Percentiles rank a stretch among this genome's conserved stretches.
Evolutionary conservation across 2,888 invertebrate genomes (phyloP).

Genomic region (Podabrus alpinus): DNA sequence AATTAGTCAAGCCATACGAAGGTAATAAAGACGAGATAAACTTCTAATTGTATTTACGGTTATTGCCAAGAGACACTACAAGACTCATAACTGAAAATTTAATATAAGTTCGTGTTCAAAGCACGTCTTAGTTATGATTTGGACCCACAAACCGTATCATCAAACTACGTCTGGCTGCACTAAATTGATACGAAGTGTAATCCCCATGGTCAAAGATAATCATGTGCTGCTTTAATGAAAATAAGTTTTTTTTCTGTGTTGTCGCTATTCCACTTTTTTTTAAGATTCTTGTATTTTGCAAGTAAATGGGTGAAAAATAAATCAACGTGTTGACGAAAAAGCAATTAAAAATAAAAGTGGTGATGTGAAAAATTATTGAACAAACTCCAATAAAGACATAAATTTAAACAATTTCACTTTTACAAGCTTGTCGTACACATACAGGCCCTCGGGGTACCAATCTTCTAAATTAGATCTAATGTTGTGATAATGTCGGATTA

Average conservation of each 20-base stretch:
- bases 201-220: slow-evolving; percentile 6
- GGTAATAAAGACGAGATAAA: slow-evolving; percentile 4
- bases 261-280: neutral
- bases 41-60: slow-evolving; percentile 17
- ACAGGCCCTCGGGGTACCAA: neutral
- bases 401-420: slow-evolving; percentile 1
- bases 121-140: slow-evolving; percentile 26
- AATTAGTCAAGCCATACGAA: neutral
- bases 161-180: slow-evolving; percentile 17
- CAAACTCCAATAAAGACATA: neutral
- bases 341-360: neutral
- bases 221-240: slow-evolving; percentile 17
- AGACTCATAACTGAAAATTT: slow-evolving; percentile 23
- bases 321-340: neutral
- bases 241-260: neutral
- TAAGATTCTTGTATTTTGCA: neutral
- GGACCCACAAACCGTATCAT: slow-evolving; percentile 15
- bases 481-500: neutral
- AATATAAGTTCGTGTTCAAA: slow-evolving; percentile 21
- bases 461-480: neutral
- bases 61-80: slow-evolving; percentile 16
- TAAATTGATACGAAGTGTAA: slow-evolving; percentile 24
- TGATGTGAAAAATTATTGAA: neutral
- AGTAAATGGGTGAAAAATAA: neutral
- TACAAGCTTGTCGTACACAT: neutral